phyloP scores from a whole-genome alignment of 2,797 vertebrate species.

The Sebastolobus alascanus region DNA sequence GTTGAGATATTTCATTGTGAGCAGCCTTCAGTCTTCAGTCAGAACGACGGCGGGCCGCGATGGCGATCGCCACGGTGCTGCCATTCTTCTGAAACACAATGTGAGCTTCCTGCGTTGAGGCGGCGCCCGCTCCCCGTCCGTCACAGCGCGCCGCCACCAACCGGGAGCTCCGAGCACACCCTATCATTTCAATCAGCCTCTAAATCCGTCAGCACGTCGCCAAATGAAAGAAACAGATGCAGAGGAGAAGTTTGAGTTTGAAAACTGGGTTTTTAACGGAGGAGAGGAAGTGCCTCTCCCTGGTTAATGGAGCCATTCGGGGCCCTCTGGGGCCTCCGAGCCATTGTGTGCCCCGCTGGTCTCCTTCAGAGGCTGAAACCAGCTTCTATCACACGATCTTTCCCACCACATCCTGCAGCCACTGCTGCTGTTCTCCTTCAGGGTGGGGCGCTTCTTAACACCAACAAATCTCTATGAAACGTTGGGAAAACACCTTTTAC shows the following conservation, averaged over 20 bases:
- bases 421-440: neutral
- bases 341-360: conserved; percentile 42
- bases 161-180: neutral
- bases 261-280: conserved; percentile 24
- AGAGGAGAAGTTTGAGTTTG: conserved; percentile 25
- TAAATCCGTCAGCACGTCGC: conserved; percentile 48
- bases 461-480: neutral
- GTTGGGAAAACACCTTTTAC: too few relatives aligned
- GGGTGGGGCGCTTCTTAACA: neutral
- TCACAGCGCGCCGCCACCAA: neutral
- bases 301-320: conserved; percentile 35
- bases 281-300: conserved; percentile 68
- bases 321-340: conserved; percentile 14
- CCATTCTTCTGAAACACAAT: conserved; percentile 66
- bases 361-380: conserved; percentile 24
- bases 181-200: conserved; percentile 17
- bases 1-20: too few relatives aligned
- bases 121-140: conserved; percentile 3
- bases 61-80: conserved; percentile 11
- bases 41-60: too few relatives aligned
- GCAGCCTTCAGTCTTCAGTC: neutral
- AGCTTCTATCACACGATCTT: conserved; percentile 38
- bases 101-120: conserved; percentile 57
- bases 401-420: conserved; percentile 20
- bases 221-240: conserved; percentile 26